Evolutionary conservation across 2,113 vertebrate species (phyloP).

Genomic region (Chascanopsetta lugubris): DNA sequence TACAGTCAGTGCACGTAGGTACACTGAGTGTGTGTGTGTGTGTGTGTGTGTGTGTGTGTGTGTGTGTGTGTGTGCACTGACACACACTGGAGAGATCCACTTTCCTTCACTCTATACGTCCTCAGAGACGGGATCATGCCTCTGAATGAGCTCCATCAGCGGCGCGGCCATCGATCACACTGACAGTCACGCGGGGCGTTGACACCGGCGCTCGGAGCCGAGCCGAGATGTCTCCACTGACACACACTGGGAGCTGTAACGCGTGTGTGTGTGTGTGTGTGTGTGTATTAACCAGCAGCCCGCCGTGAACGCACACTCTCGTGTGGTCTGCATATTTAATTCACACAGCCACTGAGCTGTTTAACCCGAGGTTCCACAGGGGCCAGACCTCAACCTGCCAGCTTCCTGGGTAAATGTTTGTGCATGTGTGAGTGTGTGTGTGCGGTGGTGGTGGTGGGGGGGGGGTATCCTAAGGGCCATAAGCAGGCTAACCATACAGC

Average conservation of each 20-base stretch:
- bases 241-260: conserved; percentile 50
- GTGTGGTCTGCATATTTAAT: conserved; percentile 54
- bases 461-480: conserved; percentile 13
- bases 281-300: conserved; percentile 41
- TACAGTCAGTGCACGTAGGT: not conserved
- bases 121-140: conserved; percentile 50
- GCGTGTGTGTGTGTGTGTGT: conserved; percentile 43
- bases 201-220: conserved; percentile 42
- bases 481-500: conserved; percentile 44
- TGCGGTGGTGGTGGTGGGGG: conserved; percentile 2
- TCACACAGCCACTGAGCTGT: conserved; percentile 20
- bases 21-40: not conserved
- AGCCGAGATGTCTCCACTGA: conserved; percentile 55
- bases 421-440: conserved; percentile 7
- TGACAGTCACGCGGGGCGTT: conserved; percentile 56
- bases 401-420: not conserved
- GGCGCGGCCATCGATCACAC: conserved; percentile 58
- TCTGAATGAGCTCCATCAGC: conserved; percentile 66
- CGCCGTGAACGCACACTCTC: conserved; percentile 21
- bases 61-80: conserved; percentile 19
- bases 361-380: conserved; percentile 38
- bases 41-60: conserved; percentile 10
- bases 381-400: conserved; percentile 18
- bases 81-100: conserved; percentile 21
- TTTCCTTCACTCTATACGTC: conserved; percentile 39